A percentile compares a stretch with the other conserved stretches of the same genome.
phyloP scores from a whole-genome alignment of 2,888 invertebrate species.

The Chrysolina haemoptera region DNA sequence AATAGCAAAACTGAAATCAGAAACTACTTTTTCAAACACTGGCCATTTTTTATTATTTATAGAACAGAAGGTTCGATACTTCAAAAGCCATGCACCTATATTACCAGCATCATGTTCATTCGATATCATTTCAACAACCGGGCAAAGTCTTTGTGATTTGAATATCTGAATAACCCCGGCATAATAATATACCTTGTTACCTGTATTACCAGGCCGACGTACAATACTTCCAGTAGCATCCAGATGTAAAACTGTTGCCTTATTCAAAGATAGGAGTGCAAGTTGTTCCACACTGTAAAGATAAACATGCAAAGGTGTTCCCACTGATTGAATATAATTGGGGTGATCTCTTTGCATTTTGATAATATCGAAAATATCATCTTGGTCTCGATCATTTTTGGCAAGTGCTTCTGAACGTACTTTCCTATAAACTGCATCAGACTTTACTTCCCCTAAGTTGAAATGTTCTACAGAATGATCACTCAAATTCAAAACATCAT shows the following conservation, averaged over 20 bases:
- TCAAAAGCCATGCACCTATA: constrained; percentile 40
- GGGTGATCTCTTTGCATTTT: constrained; percentile 46
- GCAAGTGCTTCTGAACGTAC: constrained; percentile 44
- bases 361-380: constrained; percentile 38
- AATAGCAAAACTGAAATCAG: constrained; percentile 48
- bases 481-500: constrained; percentile 9
- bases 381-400: constrained; percentile 34
- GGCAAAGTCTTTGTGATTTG: constrained; percentile 36
- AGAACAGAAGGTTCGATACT: constrained; percentile 40
- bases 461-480: neutral
- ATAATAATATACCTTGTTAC: constrained; percentile 45
- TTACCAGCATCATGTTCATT: constrained; percentile 38
- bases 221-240: constrained; percentile 50
- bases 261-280: neutral
- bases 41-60: constrained; percentile 44
- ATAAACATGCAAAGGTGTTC: constrained; percentile 47
- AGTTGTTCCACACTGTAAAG: constrained; percentile 47
- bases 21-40: constrained; percentile 40
- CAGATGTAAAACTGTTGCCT: constrained; percentile 39
- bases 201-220: constrained; percentile 34
- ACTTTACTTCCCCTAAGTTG: constrained; percentile 41
- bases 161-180: constrained; percentile 31
- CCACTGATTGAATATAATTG: constrained; percentile 48
- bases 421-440: constrained; percentile 41
- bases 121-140: constrained; percentile 44